Evolutionary conservation across 2,888 invertebrate genomes (phyloP).

Genomic region (Drosophila pegasa): DNA sequence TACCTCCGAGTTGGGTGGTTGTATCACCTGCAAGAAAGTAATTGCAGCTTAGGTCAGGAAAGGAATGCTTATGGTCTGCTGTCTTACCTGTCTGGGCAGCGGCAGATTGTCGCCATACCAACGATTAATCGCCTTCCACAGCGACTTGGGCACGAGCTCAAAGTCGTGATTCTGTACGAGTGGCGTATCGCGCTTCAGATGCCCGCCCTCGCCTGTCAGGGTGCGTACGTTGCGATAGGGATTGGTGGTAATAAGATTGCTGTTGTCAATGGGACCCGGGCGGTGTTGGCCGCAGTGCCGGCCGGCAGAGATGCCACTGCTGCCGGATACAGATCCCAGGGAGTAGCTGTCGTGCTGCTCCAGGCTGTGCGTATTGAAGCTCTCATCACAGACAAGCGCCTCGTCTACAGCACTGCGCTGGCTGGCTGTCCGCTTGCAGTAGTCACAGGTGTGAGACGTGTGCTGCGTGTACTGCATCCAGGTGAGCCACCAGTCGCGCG

Average conservation of each 20-base stretch:
- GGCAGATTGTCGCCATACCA: slow-evolving; percentile 94
- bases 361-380: slow-evolving; percentile 88
- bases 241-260: slow-evolving; percentile 88
- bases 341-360: slow-evolving; percentile 87
- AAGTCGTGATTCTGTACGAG: slow-evolving; percentile 93
- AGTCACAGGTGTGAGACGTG: slow-evolving; percentile 84
- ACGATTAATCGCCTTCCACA: slow-evolving; percentile 93
- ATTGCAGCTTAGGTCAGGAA: not conserved
- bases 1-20: slow-evolving; percentile 89
- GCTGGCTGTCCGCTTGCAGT: slow-evolving; percentile 84
- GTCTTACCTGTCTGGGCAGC: slow-evolving; percentile 88
- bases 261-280: slow-evolving; percentile 92
- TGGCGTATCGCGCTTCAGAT: slow-evolving; percentile 90
- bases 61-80: not conserved
- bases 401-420: slow-evolving; percentile 86
- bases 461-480: slow-evolving; percentile 91
- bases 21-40: slow-evolving; percentile 87
- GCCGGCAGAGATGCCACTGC: slow-evolving; percentile 88
- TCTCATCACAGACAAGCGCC: slow-evolving; percentile 89
- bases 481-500: slow-evolving; percentile 93
- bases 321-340: slow-evolving; percentile 85
- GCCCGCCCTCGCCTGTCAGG: slow-evolving; percentile 95
- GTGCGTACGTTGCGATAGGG: slow-evolving; percentile 89
- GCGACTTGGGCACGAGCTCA: slow-evolving; percentile 92
- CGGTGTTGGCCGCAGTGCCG: slow-evolving; percentile 84